Base-by-base conservation (phyloP, 2,113 vertebrate species). In the Myanophis thanlyinensis region DNA sequence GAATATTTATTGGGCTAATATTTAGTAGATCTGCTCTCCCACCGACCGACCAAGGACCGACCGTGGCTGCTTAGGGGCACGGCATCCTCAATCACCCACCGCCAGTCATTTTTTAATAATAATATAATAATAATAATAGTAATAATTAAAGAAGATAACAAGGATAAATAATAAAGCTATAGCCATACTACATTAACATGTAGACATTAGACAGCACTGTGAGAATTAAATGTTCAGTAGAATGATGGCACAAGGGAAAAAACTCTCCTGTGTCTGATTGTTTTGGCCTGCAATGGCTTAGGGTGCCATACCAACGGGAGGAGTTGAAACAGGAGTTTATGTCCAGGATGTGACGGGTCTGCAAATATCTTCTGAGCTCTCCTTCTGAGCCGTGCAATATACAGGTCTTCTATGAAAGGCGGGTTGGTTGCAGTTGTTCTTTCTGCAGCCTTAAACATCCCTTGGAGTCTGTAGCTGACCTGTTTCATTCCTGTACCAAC, bases 11-110 rank as follows among this genome's bases (percentile, higher is more conserved):
- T 94, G 91, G 13, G 90, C 92, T 92, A 2, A 86, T 12, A 1
- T 90, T n/a, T n/a, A n/a, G n/a, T 89, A 27, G 49, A 90, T 89
- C 90, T 2, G 94, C 94, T 95, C 88, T 90, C 91, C 84, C 92
- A 90, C 94, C 90, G 84, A n/a, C n/a, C n/a, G n/a, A n/a, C n/a
- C n/a, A n/a, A n/a, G n/a, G n/a, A n/a, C 91, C 84, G 92, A 90
- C 94, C 90, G 84, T 11, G 25, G 95, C 94, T 59, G 90, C 59
- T 27, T 91, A 56, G 49, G 35, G 44, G 47, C 12, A 62, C 51
- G 92, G 49, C 92, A 90, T 91, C 46, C 90, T 93, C 73, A 40
- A 49, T 89, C 91, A 5, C 52, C 53, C 91, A 15, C 67, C 35
- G 84, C 52, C 25, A 73, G 86, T 59, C 49, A 94, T 13, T 86